Evolutionary conservation across 1,140 invertebrate species (phyloP), one percentile per base, ranked within the genome.

Genomic region (Coboldia fuscipes): DNA sequence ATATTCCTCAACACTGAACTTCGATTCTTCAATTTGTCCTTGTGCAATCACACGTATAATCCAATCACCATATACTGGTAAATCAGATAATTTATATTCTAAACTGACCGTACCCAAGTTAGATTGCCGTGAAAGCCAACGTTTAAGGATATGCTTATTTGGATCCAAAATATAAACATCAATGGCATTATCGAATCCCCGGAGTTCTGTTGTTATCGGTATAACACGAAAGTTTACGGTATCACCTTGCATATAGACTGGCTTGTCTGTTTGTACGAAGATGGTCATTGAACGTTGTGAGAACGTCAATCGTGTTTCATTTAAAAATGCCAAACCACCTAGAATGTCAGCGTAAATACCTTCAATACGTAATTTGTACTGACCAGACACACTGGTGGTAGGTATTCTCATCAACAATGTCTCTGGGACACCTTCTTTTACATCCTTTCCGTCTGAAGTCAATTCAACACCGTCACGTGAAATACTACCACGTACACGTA

Each of bases 221-320:
- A 96, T 77, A 2, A 79, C 72, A 17, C 90, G 68, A 48, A 94
- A 90, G 31, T 70, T 62, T 0, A 94, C 79, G 23, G 68, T 83
- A 52, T 94, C 80, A 2, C 83, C 75, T 55, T 93, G 89, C 68
- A 79, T 93, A 46, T 96, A 97, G 0, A 93, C 70, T 0, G 89
- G 88, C 51, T 93, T 93, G 48, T 97, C 86, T 35, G 85, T 75
- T 57, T 94, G 89, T 42, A 97, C 79, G 43, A 96, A 88, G 39
- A 96, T 84, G 0, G 89, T 88, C 78, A 90, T 86, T 6, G 84
- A 86, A n/a, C 82, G 57, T 44, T 80, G 76, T 0, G 78, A 85
- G 47, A 89, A 90, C 8, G 61, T 60, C 9, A 92, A 55, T 37
- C 65, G 53, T 0, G 81, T 84, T 48, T 85, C 79, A 43, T 89